These are phyloP conservation scores for Drosophila guanche DNA, from an alignment of 1,140 invertebrate genomes.

Conservation along the genomic window DNA sequence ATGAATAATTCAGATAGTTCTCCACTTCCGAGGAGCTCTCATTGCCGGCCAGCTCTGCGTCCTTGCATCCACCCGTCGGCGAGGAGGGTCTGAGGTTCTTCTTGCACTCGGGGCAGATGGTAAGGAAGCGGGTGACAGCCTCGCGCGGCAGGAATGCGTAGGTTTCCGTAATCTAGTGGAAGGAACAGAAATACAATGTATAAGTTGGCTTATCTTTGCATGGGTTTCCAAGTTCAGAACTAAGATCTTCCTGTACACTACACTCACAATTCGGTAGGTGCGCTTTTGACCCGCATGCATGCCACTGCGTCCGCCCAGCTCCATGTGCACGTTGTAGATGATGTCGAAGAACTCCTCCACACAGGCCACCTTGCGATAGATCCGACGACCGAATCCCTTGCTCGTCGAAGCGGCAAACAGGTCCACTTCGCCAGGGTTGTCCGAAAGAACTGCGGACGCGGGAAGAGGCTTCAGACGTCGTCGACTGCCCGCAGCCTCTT, in stretches of 20 bases:
- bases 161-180: conserved; percentile 95
- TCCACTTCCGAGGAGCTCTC: conserved; percentile 82
- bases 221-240: no score
- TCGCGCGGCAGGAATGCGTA: conserved; percentile 97
- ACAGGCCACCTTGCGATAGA: conserved; percentile 95
- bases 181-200: conserved; percentile 1
- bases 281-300: conserved; percentile 98
- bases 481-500: conserved; percentile 67
- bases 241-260: conserved; percentile 38
- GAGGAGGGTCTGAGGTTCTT: conserved; percentile 92
- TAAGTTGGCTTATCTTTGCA: background rate
- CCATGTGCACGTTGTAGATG: conserved; percentile 97
- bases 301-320: conserved; percentile 93
- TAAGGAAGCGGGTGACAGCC: conserved; percentile 96
- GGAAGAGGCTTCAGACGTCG: conserved; percentile 58
- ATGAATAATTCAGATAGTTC: conserved; percentile 74
- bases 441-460: conserved; percentile 67
- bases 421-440: conserved; percentile 72
- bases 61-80: conserved; percentile 74
- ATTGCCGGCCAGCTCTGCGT: conserved; percentile 64
- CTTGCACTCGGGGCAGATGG: conserved; percentile 96
- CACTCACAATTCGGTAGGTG: conserved; percentile 96
- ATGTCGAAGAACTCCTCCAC: conserved; percentile 99
- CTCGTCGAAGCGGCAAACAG: conserved; percentile 77
- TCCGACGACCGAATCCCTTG: conserved; percentile 85